Base-by-base conservation (phyloP, 2,888 invertebrate genomes). In the Lithophane leautieri region DNA sequence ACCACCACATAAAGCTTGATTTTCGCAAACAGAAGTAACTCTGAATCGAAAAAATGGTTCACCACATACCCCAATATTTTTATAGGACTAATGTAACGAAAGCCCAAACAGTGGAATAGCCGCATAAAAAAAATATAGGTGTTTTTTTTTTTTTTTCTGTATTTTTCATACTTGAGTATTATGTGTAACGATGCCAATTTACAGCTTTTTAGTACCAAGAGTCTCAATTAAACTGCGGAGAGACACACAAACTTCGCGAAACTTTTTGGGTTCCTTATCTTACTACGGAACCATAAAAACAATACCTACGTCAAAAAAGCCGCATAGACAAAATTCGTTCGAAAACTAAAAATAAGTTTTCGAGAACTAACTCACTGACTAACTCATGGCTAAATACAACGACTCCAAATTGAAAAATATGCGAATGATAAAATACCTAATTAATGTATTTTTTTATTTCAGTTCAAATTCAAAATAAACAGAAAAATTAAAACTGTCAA, bases 291-390 rank as follows among this genome's bases (percentile, higher is more conserved):
- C 34, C n/a, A 1, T 40, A 56, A n/a, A 85, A 67, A 9, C 11
- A 42, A 40, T 42, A n/a, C n/a, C n/a, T n/a, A 75, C 12, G 85
- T 75, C 85, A 75, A 75, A 73, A 71, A 28, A 14, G 4, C 0
- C 1, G 44, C 86, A 85, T 76, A 81, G 85, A 82, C 67, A 63
- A 81, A 50, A 62, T 8, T 0, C 28, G 70, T 71, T 70, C 62
- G 11, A 34, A 70, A 62, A 50, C 50, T 28, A 47, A 16, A 22
- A 40, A 3, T 0, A 6, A 0, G 8, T 14, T 6, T 0, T 0
- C 1, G 25, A n/a, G 28, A 42, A 7, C n/a, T n/a, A n/a, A n/a
- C n/a, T n/a, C n/a, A n/a, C n/a, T n/a, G n/a, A n/a, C n/a, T n/a
- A n/a, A n/a, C 0, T 19, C 0, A 0, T 42, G 1, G 0, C 14